These are phyloP conservation scores for Caenorhabditis tropicalis DNA, from an alignment of 1,140 invertebrate genomes.

Conservation along the genomic window DNA sequence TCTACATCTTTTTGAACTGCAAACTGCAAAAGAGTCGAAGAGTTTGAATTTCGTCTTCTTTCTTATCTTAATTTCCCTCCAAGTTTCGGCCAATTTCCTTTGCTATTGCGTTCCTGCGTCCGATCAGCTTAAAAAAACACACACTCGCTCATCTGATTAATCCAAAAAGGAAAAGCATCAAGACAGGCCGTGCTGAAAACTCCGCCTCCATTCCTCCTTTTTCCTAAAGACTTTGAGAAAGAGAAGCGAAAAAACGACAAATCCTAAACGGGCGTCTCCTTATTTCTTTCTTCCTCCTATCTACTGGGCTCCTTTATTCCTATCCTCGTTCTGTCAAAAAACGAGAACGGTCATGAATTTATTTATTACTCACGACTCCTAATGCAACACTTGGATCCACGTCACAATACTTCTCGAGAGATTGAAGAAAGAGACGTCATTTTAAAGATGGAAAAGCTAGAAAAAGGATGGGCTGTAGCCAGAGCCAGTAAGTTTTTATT, in stretches of 20 bases:
- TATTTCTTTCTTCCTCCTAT: background rate
- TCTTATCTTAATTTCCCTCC: too few relatives aligned
- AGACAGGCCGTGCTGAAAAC: too few relatives aligned
- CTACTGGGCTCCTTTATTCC: too few relatives aligned
- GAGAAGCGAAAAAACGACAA: background rate
- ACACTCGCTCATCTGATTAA: constrained; percentile 24
- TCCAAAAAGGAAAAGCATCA: background rate
- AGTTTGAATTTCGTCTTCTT: too few relatives aligned
- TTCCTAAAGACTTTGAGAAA: background rate
- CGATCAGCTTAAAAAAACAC: constrained; percentile 35
- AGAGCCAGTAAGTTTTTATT: background rate
- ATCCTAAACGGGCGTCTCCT: background rate
- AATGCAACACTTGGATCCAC: background rate
- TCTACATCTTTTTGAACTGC: too few relatives aligned
- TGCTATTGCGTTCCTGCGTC: too few relatives aligned
- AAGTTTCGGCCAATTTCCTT: too few relatives aligned
- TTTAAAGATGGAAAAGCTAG: background rate
- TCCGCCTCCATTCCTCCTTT: background rate
- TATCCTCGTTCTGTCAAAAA: background rate
- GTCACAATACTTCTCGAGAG: background rate
- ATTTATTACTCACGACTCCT: too few relatives aligned
- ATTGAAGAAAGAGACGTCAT: background rate
- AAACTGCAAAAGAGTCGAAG: too few relatives aligned
- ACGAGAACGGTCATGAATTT: constrained; percentile 2
- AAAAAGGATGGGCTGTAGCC: background rate